Evolutionary conservation across 1,140 invertebrate genomes (phyloP).

Genomic region (Zaprionus kolodkinae): DNA sequence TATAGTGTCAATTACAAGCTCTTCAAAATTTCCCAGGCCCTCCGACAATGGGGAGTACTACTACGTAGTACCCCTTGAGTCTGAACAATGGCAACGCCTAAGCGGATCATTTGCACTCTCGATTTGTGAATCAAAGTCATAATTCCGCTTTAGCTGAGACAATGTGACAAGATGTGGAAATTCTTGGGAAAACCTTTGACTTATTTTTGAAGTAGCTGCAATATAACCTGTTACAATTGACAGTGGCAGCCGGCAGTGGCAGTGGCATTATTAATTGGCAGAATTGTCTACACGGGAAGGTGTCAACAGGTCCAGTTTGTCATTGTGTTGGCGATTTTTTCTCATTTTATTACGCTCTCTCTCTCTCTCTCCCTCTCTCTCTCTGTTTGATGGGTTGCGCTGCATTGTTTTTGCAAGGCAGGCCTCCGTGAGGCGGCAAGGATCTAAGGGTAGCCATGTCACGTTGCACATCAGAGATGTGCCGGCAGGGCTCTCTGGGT

Average conservation of each 20-base stretch:
- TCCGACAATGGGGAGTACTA: conserved; percentile 11
- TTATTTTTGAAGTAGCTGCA: conserved; percentile 26
- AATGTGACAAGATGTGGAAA: conserved; percentile 5
- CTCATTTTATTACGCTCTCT: conserved; percentile 6
- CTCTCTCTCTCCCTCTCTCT: no score
- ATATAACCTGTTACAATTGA: conserved; percentile 69
- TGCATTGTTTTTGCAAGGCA: conserved; percentile 64
- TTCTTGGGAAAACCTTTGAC: conserved; percentile 48
- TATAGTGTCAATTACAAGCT: conserved; percentile 25
- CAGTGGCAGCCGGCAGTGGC: conserved; percentile 30
- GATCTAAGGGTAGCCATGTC: conserved; percentile 70
- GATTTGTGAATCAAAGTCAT: conserved; percentile 63
- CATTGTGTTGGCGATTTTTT: conserved; percentile 64
- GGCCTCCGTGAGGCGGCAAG: conserved; percentile 44
- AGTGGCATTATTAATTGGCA: conserved; percentile 67
- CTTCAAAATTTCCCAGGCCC: conserved; percentile 39
- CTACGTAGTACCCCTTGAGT: background rate
- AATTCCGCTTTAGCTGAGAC: conserved; percentile 53
- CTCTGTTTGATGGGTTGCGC: background rate
- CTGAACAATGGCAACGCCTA: conserved; percentile 26
- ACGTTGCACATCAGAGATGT: conserved; percentile 70
- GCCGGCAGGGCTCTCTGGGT: conserved; percentile 41
- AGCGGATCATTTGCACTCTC: conserved; percentile 36
- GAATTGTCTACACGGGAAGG: conserved; percentile 71
- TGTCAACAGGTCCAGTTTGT: conserved; percentile 79